phyloP scores from a whole-genome alignment of 2,888 invertebrate species.

The Chorisops tibialis region DNA sequence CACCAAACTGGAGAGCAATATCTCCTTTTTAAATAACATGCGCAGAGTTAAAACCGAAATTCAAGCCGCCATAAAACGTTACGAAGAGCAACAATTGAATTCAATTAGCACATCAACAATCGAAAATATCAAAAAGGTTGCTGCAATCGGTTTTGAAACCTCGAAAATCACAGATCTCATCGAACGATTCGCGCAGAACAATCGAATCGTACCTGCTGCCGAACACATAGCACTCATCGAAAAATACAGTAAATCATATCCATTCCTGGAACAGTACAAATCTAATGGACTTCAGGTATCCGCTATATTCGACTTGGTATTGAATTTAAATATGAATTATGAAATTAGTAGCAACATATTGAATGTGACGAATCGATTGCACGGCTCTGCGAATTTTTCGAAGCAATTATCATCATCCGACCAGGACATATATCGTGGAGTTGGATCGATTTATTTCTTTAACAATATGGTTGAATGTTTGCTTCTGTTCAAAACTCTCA shows the following conservation, averaged over 20 bases:
- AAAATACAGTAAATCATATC: slow-evolving; percentile 42
- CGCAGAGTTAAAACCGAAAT: slow-evolving; percentile 48
- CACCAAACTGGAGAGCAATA: slow-evolving; percentile 62
- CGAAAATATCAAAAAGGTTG: slow-evolving; percentile 55
- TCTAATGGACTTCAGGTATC: slow-evolving; percentile 43
- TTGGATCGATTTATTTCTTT: slow-evolving; percentile 42
- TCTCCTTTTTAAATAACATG: slow-evolving; percentile 67
- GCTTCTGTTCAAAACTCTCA: slow-evolving; percentile 32
- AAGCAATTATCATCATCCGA: not conserved
- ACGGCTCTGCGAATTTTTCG: slow-evolving; percentile 29
- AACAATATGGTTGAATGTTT: slow-evolving; percentile 30
- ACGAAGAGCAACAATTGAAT: slow-evolving; percentile 40
- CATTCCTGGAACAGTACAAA: slow-evolving; percentile 44
- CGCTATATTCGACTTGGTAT: slow-evolving; percentile 47
- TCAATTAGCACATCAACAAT: slow-evolving; percentile 32
- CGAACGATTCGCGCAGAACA: slow-evolving; percentile 56
- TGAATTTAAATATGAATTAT: slow-evolving; percentile 46
- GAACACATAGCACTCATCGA: slow-evolving; percentile 41
- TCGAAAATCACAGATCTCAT: slow-evolving; percentile 61
- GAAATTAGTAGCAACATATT: slow-evolving; percentile 47
- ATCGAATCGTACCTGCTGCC: slow-evolving; percentile 41
- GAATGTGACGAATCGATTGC: slow-evolving; percentile 44
- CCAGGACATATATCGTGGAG: slow-evolving; percentile 31
- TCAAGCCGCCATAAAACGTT: slow-evolving; percentile 44
- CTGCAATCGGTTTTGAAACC: slow-evolving; percentile 58